Evolutionary conservation across 2,797 vertebrate species (phyloP).

Genomic region (Protosalanx chinensis): DNA sequence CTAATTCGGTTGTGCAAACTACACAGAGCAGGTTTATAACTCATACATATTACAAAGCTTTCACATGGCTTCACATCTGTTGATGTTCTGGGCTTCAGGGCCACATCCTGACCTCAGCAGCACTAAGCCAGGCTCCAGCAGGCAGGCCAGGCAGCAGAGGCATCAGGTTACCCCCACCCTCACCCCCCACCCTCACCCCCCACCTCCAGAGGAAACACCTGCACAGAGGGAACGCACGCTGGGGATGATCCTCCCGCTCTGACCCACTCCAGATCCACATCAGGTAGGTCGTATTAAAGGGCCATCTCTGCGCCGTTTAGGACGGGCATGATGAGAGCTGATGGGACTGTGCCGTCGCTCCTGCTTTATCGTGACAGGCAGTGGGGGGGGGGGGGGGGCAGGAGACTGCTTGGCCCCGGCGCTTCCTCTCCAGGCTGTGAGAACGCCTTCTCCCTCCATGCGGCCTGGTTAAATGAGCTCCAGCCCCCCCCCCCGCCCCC

Average conservation of each 20-base stretch:
- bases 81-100: not conserved
- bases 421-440: conserved; percentile 45
- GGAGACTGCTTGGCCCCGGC: conserved; percentile 14
- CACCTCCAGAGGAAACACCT: conserved; percentile 65
- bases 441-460: conserved; percentile 58
- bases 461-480: conserved; percentile 68
- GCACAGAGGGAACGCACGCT: conserved; percentile 49
- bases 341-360: not conserved
- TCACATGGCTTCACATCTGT: not conserved
- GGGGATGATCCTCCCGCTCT: conserved; percentile 13
- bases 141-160: not conserved
- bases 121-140: not conserved
- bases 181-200: no score
- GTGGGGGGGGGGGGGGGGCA: conserved; percentile 13
- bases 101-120: not conserved
- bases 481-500: conserved; percentile 44
- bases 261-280: conserved; percentile 38
- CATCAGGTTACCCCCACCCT: not conserved
- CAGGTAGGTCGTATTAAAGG: conserved; percentile 36
- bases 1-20: not conserved
- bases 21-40: not conserved
- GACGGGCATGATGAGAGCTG: not conserved
- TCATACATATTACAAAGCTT: not conserved
- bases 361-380: not conserved
- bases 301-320: conserved; percentile 53